Evolutionary conservation across 2,888 invertebrate species (phyloP), one percentile per base, ranked within the genome.

Genomic region (Tinea pellionella): DNA sequence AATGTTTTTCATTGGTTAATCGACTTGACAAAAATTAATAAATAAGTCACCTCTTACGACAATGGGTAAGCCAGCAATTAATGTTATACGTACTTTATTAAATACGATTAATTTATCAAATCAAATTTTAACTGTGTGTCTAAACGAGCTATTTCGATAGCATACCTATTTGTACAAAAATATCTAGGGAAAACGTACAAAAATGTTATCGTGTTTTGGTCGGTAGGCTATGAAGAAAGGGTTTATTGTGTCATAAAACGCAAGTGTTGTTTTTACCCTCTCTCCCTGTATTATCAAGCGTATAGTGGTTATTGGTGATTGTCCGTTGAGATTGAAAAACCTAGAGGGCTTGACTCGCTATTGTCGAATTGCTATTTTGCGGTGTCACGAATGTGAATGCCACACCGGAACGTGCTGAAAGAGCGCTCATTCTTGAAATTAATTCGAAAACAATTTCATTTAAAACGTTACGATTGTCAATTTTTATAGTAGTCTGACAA

Each of bases 231-330:
- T 51, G 51, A 61, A 47, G 56, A 41, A 59, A 42, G 65, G 66
- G 64, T 69, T 68, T 68, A 67, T 64, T 59, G 43, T 51, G 59
- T 60, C 63, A 64, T 69, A 68, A 69, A 67, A 65, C 62, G 60
- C 61, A 65, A 66, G 64, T 65, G 63, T 63, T 66, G 60, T 63
- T 63, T 55, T 61, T 61, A 61, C 61, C 61, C 61, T 62, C 59
- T 60, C 60, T 51, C 16, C 11, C 51, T 18, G 51, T 63, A 65
- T 63, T 62, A 63, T 63, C 64, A 62, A 62, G 58, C 61, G 56
- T 61, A 60, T 53, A 59, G 60, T 56, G 61, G 62, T 65, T 65
- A 66, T 63, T 64, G 66, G 63, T 66, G 66, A 67, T 66, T 66
- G 63, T 63, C 51, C 18, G 16, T 13, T 18, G 51, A 51, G 51